Evolutionary conservation across 2,888 invertebrate genomes (phyloP), one percentile per base, ranked within the genome.

Genomic region (Fabriciana adippe): DNA sequence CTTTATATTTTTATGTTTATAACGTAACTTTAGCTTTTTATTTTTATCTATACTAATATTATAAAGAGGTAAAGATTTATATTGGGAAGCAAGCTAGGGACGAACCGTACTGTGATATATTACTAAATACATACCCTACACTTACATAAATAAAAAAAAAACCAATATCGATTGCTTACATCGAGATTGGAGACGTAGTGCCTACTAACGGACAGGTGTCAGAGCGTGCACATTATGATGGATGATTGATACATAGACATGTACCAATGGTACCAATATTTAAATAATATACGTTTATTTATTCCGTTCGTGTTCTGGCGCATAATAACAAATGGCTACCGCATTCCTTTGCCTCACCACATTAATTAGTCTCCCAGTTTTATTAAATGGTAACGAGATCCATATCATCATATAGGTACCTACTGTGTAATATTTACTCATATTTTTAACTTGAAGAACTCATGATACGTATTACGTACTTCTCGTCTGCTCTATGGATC

Each of bases 311-410:
- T 82, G 88, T 81, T 79, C 77, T 79, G 81, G 76, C 79, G 83
- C 84, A 83, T 84, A 80, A 84, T 85, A 84, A 85, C 81, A 83
- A 85, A 83, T 82, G 83, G 80, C 87, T 90, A 79, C 89, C 91
- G 91, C 91, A 91, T 92, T 90, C 91, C 87, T 77, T 78, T 75
- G 73, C 78, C 75, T 73, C 81, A 81, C 78, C 79, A 77, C 75
- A 78, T 81, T 85, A 83, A 88, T 87, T 86, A 82, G 78, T 79
- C 75, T 81, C 77, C 73, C 64, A 57, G 79, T 78, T 76, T 78
- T 76, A 78, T 80, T 79, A 77, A 76, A 75, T 66, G 72, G 71
- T 69, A 63, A 72, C 69, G 64, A 72, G 72, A 70, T 72, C 71
- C 72, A 67, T 73, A 73, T 71, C 64, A 63, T 69, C 26, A 50